phyloP scores from a whole-genome alignment of 2,113 vertebrate genomes.

The Eulacestoma nigropectus region DNA sequence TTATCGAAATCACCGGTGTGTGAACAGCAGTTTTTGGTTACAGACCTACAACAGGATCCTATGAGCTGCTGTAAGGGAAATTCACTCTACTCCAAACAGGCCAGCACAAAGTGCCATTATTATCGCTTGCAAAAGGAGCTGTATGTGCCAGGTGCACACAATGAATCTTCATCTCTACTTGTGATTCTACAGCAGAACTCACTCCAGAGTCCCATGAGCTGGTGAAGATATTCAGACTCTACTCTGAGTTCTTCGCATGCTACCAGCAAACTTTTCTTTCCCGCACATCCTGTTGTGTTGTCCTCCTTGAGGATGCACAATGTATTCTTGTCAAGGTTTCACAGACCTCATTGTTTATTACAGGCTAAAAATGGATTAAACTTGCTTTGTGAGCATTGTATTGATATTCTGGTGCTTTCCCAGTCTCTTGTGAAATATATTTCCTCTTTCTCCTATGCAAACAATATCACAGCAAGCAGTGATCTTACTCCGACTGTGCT shows the following conservation, averaged over 20 bases:
- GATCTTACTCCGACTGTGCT: background rate
- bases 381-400: background rate
- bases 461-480: background rate
- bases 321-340: slow-evolving; percentile 40
- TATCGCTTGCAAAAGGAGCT: background rate
- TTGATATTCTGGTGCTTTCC: slow-evolving; percentile 39
- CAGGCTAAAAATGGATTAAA: slow-evolving; percentile 41
- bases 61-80: background rate
- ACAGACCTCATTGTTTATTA: slow-evolving; percentile 19
- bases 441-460: slow-evolving; percentile 40
- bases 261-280: background rate
- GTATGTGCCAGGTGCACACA: background rate
- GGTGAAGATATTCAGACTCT: background rate
- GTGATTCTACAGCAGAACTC: background rate
- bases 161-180: background rate
- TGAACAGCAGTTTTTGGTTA: background rate
- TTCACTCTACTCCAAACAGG: background rate
- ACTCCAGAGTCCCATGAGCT: background rate
- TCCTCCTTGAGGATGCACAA: slow-evolving; percentile 9
- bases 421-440: background rate
- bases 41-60: background rate
- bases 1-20: background rate
- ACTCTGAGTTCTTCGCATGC: background rate
- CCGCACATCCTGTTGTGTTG: background rate
- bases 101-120: background rate